Conservation (phyloP, 2,113 vertebrate species). For the Euleptes europaea region DNA sequence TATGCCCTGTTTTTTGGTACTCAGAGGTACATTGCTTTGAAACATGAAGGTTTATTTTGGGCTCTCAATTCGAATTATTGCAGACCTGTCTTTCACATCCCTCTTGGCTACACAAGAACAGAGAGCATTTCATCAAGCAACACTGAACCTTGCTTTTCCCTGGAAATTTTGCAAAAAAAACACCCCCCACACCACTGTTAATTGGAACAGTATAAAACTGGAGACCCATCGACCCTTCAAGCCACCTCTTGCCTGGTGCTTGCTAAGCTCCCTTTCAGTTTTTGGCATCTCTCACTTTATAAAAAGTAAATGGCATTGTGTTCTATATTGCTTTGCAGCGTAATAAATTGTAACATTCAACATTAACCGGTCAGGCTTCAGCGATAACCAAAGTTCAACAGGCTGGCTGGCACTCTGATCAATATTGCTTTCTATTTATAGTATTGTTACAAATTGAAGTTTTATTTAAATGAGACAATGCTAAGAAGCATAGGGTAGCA, state of each 20-base stretch:
- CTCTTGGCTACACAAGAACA: too few relatives aligned
- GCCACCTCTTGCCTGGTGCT: slow-evolving; percentile 2
- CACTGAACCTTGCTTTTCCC: slow-evolving; percentile 2
- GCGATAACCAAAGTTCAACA: slow-evolving; percentile 74
- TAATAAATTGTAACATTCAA: slow-evolving; percentile 76
- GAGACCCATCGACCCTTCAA: slow-evolving; percentile 24
- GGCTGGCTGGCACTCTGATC: slow-evolving; percentile 67
- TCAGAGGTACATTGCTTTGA: too few relatives aligned
- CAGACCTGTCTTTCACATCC: too few relatives aligned
- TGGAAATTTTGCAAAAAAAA: slow-evolving; percentile 20
- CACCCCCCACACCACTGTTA: neutral
- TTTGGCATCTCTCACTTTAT: slow-evolving; percentile 55
- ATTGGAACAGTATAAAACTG: slow-evolving; percentile 21
- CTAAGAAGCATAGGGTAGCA: slow-evolving; percentile 54
- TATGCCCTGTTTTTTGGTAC: too few relatives aligned
- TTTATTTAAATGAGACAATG: slow-evolving; percentile 82
- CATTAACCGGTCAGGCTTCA: slow-evolving; percentile 76
- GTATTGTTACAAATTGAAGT: slow-evolving; percentile 78
- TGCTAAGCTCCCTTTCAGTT: slow-evolving; percentile 31
- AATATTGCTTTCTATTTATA: slow-evolving; percentile 80
- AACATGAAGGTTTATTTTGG: too few relatives aligned
- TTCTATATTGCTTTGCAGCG: slow-evolving; percentile 55
- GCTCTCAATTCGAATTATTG: too few relatives aligned
- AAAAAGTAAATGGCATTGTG: slow-evolving; percentile 56
- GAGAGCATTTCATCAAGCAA: too few relatives aligned